These are phyloP conservation scores for Unio delphinus DNA, from an alignment of 2,888 invertebrate genomes.

Conservation along the genomic window DNA sequence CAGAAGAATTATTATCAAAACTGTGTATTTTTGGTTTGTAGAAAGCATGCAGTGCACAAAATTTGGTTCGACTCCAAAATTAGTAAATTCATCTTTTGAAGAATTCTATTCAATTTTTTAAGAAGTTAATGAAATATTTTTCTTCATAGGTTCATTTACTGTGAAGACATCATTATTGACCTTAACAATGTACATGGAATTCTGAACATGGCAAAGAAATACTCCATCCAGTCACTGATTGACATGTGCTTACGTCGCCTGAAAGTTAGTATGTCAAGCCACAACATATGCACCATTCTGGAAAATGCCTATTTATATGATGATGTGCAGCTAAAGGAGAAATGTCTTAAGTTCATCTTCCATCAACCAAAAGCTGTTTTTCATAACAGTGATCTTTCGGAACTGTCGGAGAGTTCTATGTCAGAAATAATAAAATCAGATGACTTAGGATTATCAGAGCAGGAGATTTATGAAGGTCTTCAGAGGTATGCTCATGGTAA, in stretches of 20 bases:
- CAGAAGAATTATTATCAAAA: too few relatives aligned
- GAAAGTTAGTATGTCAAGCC: constrained; percentile 27
- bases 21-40: too few relatives aligned
- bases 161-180: constrained; percentile 18
- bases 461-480: constrained; percentile 35
- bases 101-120: too few relatives aligned
- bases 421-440: constrained; percentile 32
- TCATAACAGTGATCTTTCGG: constrained; percentile 23
- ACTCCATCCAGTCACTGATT: constrained; percentile 30
- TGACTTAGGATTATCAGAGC: constrained; percentile 29
- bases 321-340: constrained; percentile 25
- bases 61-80: too few relatives aligned
- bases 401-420: constrained; percentile 35
- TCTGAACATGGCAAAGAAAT: constrained; percentile 37
- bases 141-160: constrained; percentile 23
- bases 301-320: constrained; percentile 34
- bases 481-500: constrained; percentile 32
- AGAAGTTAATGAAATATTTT: too few relatives aligned
- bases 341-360: constrained; percentile 29
- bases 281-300: constrained; percentile 35
- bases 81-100: too few relatives aligned
- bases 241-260: constrained; percentile 35
- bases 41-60: too few relatives aligned
- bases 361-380: constrained; percentile 32
- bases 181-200: constrained; percentile 22